Evolutionary conservation across 2,888 invertebrate species (phyloP), one percentile per base, ranked within the genome.

Genomic region (Galerucella calmariensis): DNA sequence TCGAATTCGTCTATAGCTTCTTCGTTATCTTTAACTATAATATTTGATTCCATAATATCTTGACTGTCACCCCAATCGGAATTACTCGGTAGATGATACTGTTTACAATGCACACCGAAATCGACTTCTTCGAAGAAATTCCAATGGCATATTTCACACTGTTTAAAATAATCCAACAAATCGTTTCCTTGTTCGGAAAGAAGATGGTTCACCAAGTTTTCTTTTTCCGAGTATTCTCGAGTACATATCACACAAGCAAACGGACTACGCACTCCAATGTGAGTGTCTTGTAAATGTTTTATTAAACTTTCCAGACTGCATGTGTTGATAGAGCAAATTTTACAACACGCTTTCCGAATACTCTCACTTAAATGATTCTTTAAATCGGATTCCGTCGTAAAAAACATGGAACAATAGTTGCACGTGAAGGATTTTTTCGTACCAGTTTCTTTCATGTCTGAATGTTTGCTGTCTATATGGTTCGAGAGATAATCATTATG

Each of bases 381-480:
- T 12, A 65, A 12, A 65, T 41, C 63, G 12, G 41, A 20, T 16
- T 46, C 41, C 6, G 46, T 20, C 0, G 16, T 46, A 20, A 46
- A 46, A 41, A 20, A 65, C 62, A 62, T 62, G 0, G 62, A 41
- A 62, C 62, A 62, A 62, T 41, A 41, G 14, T n/a, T 35, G 41
- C 62, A 62, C 0, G 62, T 14, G 14, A 62, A 62, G 2, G 62
- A n/a, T 41, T 62, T 62, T 41, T 62, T 62, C 11, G 41, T n/a
- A 62, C 41, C n/a, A 11, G 8, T n/a, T 46, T 65, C 63, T 12
- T 65, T 65, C 44, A 65, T 20, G 10, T 65, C 63, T 1, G 41
- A 41, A 65, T 65, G 63, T 65, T 65, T 65, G 44, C n/a, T 46
- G 11, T 65, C 63, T 44, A 65, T 20, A 46, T 65, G 63, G 16